These are phyloP conservation scores for Vannuccia rotundouncinata DNA, from an alignment of 2,888 invertebrate species.

Conservation along the genomic window DNA sequence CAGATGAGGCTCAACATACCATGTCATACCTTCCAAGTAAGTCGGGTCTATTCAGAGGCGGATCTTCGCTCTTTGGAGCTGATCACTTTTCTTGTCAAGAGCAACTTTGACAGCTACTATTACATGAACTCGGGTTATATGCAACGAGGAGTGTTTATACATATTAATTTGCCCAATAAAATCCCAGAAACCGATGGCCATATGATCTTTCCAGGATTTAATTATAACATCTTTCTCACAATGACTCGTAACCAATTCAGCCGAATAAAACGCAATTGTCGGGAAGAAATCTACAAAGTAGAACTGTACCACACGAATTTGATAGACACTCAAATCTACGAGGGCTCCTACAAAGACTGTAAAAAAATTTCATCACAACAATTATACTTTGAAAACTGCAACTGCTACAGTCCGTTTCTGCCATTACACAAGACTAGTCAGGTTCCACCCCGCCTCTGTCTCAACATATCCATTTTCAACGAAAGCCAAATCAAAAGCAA, in stretches of 20 bases:
- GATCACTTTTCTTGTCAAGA: conserved; percentile 5
- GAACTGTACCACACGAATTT: conserved; percentile 31
- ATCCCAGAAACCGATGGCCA: background rate
- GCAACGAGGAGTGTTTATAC: background rate
- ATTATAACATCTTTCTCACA: background rate
- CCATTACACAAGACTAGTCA: conserved; percentile 25
- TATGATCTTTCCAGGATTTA: conserved; percentile 31
- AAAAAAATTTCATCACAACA: conserved; percentile 28
- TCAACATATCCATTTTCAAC: conserved; percentile 27
- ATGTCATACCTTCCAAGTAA: conserved; percentile 31
- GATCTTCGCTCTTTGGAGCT: background rate
- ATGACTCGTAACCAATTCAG: background rate
- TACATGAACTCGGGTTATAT: conserved; percentile 29
- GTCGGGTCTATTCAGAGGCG: background rate
- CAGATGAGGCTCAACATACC: conserved; percentile 30
- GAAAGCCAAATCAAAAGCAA: conserved; percentile 28
- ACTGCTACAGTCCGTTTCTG: conserved; percentile 35
- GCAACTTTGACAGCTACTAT: conserved; percentile 27
- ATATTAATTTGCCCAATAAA: conserved; percentile 18
- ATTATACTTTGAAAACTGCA: conserved; percentile 13
- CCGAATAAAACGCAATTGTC: conserved; percentile 20
- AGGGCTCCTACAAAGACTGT: conserved; percentile 33
- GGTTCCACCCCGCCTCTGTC: conserved; percentile 24
- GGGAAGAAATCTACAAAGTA: conserved; percentile 18
- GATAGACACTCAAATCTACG: background rate